Percentiles rank a stretch among this genome's conserved stretches.
These are phyloP conservation scores for Falco concolor DNA, from an alignment of 2,797 vertebrate species.

Conservation along the genomic window DNA sequence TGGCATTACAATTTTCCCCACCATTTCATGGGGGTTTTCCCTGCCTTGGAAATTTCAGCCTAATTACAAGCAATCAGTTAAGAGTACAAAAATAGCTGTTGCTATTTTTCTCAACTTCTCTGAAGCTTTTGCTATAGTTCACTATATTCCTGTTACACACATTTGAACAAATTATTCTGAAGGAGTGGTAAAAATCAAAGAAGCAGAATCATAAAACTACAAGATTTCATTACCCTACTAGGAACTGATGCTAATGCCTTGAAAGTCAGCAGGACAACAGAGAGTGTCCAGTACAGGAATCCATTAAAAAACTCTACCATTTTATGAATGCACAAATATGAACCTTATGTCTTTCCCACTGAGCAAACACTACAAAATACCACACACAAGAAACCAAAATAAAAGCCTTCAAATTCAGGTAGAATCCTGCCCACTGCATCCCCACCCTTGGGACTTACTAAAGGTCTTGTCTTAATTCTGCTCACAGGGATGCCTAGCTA, in stretches of 20 bases:
- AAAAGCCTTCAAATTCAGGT: neutral
- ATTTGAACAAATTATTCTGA: neutral
- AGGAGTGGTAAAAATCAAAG: neutral
- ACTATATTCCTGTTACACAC: neutral
- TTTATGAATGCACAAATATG: neutral
- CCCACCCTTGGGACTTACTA: neutral
- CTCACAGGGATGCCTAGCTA: neutral
- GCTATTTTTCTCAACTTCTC: neutral
- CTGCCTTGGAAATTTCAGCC: neutral
- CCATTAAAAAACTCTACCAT: neutral
- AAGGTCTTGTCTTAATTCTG: neutral
- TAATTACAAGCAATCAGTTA: neutral
- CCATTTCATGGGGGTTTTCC: neutral
- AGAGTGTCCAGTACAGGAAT: neutral
- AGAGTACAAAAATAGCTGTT: neutral
- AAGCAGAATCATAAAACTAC: neutral
- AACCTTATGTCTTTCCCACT: neutral
- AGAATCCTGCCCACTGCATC: neutral
- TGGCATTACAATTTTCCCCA: neutral
- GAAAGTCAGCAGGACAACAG: neutral
- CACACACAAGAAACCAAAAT: neutral
- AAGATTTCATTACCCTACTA: neutral
- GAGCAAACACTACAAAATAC: neutral
- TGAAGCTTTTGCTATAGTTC: neutral
- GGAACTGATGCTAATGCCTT: neutral